Conservation (phyloP, 2,797 vertebrate genomes). For the Lacerta viridis region DNA sequence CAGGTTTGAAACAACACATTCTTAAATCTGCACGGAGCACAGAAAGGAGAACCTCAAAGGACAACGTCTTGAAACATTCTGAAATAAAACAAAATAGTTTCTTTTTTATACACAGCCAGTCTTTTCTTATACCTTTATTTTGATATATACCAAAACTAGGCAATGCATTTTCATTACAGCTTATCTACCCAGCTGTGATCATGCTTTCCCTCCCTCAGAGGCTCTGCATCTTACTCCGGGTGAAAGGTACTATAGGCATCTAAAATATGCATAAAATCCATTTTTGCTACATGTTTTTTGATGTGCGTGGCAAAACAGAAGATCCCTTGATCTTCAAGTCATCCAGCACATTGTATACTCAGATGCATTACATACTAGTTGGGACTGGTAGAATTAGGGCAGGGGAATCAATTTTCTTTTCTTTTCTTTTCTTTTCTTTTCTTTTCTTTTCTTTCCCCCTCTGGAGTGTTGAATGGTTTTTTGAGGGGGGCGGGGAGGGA, state of each 20-base stretch:
- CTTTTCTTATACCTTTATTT: conserved; percentile 54
- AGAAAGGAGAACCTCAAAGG: conserved; percentile 22
- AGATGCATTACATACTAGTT: conserved; percentile 36
- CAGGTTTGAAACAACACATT: not conserved
- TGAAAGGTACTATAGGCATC: conserved; percentile 33
- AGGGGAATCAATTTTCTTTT: not conserved
- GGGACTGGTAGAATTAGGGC: conserved; percentile 48
- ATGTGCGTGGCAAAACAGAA: conserved; percentile 45
- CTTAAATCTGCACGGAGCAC: not conserved
- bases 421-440: too few species aligned
- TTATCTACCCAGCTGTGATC: conserved; percentile 33
- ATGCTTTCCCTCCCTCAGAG: conserved; percentile 20
- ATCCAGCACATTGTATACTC: conserved; percentile 17
- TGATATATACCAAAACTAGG: conserved; percentile 31
- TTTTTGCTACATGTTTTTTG: conserved; percentile 44
- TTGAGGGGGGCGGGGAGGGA: too few species aligned
- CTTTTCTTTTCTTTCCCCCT: too few species aligned
- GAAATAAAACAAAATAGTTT: not conserved
- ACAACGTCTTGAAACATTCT: not conserved
- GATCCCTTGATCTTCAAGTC: conserved; percentile 56
- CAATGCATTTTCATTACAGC: conserved; percentile 49
- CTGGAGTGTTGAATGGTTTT: too few species aligned
- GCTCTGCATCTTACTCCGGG: not conserved
- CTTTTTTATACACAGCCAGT: conserved; percentile 32
- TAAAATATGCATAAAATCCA: conserved; percentile 61